Evolutionary conservation across 2,113 vertebrate genomes (phyloP).

Genomic region (Hyaena hyaena): DNA sequence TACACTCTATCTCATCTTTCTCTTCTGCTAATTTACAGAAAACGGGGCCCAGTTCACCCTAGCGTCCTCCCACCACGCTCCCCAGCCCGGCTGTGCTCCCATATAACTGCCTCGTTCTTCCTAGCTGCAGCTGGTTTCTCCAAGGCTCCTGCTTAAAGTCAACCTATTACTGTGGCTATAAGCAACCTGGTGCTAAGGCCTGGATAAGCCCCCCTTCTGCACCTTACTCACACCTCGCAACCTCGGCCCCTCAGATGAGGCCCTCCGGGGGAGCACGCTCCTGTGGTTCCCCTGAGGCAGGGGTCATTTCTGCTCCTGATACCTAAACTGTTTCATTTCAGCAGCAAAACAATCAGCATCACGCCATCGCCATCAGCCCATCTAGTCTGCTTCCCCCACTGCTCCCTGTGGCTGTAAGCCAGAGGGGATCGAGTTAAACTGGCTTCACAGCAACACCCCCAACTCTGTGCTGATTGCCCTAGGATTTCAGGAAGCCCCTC

Average conservation of each 20-base stretch:
- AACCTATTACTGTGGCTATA: neutral
- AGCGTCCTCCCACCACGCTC: neutral
- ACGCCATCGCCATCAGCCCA: no score
- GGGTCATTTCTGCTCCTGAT: neutral
- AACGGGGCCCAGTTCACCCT: neutral
- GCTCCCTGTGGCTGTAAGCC: neutral
- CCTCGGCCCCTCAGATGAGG: neutral
- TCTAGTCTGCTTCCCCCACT: neutral
- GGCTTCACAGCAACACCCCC: neutral
- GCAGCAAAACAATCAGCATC: neutral
- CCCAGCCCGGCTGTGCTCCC: neutral
- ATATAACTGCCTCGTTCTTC: neutral
- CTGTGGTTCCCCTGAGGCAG: neutral
- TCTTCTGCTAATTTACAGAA: neutral
- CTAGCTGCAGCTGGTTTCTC: conserved; percentile 33
- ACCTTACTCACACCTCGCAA: neutral
- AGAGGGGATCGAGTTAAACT: neutral
- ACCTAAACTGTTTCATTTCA: neutral
- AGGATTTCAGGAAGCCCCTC: neutral
- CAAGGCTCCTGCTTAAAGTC: conserved; percentile 65
- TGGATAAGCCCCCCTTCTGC: conserved; percentile 49
- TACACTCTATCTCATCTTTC: neutral
- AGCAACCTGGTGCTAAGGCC: conserved; percentile 63
- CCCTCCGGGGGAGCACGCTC: neutral
- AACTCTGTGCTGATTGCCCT: neutral